phyloP scores from a whole-genome alignment of 2,797 vertebrate species.

The Lepilemur septentrionalis region DNA sequence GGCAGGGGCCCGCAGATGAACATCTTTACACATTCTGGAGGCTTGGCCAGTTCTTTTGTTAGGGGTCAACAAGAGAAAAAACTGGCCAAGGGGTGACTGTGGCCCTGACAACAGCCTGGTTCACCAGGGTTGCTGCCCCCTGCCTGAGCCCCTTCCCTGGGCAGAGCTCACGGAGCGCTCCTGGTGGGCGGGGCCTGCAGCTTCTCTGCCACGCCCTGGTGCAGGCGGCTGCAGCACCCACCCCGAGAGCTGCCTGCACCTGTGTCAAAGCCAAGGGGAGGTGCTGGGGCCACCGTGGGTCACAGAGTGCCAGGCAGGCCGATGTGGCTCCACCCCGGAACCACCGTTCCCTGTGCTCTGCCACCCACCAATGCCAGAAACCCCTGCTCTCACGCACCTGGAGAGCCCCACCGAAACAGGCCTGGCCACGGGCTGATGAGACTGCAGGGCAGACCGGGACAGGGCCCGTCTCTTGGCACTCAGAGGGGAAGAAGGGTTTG shows the following conservation, averaged over 20 bases:
- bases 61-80: background rate
- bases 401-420: conserved; percentile 91
- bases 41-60: too few species aligned
- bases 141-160: background rate
- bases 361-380: background rate
- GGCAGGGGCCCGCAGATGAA: accelerated
- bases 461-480: conserved; percentile 93
- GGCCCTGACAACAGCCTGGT: background rate
- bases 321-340: accelerated
- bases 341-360: background rate
- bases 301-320: background rate
- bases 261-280: background rate
- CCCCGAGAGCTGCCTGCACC: background rate
- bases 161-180: too few species aligned
- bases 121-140: background rate
- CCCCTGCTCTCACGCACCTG: conserved; percentile 83
- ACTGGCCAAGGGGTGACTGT: background rate
- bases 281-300: background rate
- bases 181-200: background rate
- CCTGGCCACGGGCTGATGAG: conserved; percentile 96
- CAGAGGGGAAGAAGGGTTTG: conserved; percentile 86
- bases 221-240: too few species aligned
- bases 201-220: background rate
- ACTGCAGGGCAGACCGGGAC: conserved; percentile 94
- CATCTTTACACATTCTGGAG: accelerated